These are phyloP conservation scores for Saguinus midas DNA, from an alignment of 2,113 vertebrate species.

Conservation along the genomic window DNA sequence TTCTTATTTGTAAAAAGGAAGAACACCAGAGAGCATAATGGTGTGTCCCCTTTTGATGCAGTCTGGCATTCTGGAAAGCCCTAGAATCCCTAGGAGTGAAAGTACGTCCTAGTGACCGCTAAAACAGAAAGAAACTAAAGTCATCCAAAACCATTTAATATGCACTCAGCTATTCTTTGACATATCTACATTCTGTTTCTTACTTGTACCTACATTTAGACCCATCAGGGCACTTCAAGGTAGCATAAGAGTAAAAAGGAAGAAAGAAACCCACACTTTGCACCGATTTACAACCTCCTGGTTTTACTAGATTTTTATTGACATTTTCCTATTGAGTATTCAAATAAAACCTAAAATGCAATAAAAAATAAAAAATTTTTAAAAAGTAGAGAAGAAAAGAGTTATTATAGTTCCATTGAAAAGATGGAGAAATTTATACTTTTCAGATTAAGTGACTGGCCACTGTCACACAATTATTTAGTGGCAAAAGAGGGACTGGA, in stretches of 20 bases:
- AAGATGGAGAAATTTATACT: not conserved
- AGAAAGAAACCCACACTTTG: not conserved
- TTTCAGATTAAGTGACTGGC: not conserved
- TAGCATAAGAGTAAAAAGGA: not conserved
- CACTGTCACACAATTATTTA: not conserved
- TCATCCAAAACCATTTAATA: not conserved
- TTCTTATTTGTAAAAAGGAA: not conserved
- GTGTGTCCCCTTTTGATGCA: accelerated
- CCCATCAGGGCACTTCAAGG: not conserved
- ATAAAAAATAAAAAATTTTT: too few relatives aligned
- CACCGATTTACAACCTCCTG: not conserved
- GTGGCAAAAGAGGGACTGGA: not conserved
- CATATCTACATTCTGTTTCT: not conserved
- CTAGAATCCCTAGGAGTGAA: not conserved
- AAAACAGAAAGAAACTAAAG: not conserved
- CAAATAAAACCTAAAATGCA: not conserved
- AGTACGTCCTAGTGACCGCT: not conserved
- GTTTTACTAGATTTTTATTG: not conserved
- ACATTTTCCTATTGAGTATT: not conserved
- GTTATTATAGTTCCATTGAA: not conserved
- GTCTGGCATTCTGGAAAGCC: not conserved
- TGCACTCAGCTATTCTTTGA: not conserved
- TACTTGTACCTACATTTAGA: not conserved
- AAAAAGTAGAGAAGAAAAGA: not conserved
- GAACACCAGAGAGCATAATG: not conserved